Conservation (phyloP, 2,113 vertebrate genomes). For the Geococcyx californianus region DNA sequence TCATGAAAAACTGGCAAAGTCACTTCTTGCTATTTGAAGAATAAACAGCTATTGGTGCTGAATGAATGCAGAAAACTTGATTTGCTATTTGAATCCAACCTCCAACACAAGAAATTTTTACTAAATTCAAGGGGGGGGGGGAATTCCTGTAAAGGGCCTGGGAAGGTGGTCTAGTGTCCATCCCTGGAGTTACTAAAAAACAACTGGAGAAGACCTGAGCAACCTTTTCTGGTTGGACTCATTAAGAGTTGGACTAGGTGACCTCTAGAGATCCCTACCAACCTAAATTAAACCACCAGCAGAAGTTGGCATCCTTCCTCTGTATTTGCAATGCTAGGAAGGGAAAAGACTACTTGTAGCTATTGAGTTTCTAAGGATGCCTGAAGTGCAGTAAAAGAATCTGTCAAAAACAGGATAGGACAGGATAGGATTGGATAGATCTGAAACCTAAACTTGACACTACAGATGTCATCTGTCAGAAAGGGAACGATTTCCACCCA, state of each 20-base stretch:
- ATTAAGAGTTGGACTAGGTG: not conserved
- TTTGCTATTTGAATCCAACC: not conserved
- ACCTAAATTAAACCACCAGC: not conserved
- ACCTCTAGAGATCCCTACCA: not conserved
- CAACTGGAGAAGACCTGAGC: not conserved
- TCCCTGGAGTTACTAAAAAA: not conserved
- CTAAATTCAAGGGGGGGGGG: not conserved
- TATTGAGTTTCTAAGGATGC: not conserved
- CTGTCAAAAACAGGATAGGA: not conserved
- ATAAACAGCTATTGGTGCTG: not conserved
- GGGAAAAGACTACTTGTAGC: not conserved
- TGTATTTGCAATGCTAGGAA: not conserved
- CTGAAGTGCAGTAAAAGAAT: not conserved
- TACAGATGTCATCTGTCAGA: not conserved
- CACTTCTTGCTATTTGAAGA: not conserved
- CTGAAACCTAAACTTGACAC: not conserved
- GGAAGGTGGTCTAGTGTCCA: not conserved
- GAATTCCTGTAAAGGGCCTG: accelerated
- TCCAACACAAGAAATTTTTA: not conserved
- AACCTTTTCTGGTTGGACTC: not conserved
- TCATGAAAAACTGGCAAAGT: not conserved
- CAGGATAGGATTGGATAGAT: not conserved
- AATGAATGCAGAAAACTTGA: not conserved
- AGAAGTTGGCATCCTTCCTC: not conserved
- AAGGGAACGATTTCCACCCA: not conserved